phyloP scores from a whole-genome alignment of 2,797 vertebrate genomes.

The Hippocampus kuda region DNA sequence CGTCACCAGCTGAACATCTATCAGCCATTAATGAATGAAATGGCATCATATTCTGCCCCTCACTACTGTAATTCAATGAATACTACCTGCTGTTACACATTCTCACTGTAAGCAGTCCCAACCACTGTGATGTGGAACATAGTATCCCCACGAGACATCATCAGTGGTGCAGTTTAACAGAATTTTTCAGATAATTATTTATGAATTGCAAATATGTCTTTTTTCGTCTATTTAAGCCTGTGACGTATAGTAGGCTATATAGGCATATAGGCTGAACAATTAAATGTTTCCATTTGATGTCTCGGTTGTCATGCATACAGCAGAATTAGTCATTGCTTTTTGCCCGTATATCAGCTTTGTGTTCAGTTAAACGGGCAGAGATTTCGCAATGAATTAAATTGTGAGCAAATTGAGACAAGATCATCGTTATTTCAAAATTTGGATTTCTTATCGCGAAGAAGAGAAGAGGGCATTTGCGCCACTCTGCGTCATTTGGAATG shows the following conservation, averaged over 20 bases:
- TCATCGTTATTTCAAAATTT: not conserved
- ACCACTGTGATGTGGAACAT: not conserved
- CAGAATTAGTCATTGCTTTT: not conserved
- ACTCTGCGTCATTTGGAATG: too few relatives aligned
- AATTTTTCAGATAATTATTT: not conserved
- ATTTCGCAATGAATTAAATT: not conserved
- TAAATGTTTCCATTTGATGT: not conserved
- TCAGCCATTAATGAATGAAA: constrained; percentile 35
- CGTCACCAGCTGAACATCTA: constrained; percentile 49
- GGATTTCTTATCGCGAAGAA: too few relatives aligned
- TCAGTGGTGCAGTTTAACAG: not conserved
- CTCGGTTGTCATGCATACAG: not conserved
- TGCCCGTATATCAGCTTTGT: not conserved
- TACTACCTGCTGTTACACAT: constrained; percentile 20
- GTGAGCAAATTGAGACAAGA: not conserved
- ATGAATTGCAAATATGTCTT: not conserved
- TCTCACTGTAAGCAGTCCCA: constrained; percentile 12
- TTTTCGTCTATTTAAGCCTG: not conserved
- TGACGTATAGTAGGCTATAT: not conserved
- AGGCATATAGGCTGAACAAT: not conserved
- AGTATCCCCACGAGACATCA: not conserved
- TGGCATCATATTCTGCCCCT: not conserved
- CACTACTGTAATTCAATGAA: constrained; percentile 25
- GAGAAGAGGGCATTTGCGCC: not conserved
- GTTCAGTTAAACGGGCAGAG: not conserved